Conservation (phyloP, 1,140 invertebrate species). For the Leucophenga varia region DNA sequence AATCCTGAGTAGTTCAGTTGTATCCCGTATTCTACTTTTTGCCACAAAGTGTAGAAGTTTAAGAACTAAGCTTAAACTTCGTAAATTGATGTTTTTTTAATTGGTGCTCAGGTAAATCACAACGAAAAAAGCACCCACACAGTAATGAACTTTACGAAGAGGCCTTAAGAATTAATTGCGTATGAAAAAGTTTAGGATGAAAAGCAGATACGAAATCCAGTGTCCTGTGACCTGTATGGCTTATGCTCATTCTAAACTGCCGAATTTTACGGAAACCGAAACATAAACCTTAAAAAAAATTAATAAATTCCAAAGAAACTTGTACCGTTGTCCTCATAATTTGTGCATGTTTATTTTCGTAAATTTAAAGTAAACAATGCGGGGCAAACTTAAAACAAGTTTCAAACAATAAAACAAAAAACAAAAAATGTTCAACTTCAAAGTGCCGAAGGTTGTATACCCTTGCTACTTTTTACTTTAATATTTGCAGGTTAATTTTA, state of each 20-base stretch:
- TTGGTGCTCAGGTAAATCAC: constrained; percentile 24
- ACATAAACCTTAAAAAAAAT: neutral
- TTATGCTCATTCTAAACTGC: constrained; percentile 2
- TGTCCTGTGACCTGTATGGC: constrained; percentile 1
- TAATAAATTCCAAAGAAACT: constrained; percentile 2
- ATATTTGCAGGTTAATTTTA: no score
- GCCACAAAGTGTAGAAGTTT: constrained; percentile 4
- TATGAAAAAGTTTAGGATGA: constrained; percentile 24
- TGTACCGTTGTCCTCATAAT: constrained; percentile 3
- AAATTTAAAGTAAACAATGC: constrained; percentile 46
- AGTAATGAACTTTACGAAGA: constrained; percentile 6
- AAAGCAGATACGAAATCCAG: constrained; percentile 11
- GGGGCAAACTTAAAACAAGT: constrained; percentile 2
- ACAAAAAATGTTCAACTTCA: constrained; percentile 1
- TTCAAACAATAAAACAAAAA: constrained; percentile 1
- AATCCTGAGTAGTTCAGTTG: constrained; percentile 14
- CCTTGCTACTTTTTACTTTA: no score
- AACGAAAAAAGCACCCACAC: neutral
- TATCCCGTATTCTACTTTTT: neutral
- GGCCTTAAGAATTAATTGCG: constrained; percentile 33
- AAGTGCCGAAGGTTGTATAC: no score
- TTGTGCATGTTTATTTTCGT: constrained; percentile 22
- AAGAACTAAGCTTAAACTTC: neutral
- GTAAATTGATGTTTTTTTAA: constrained; percentile 22
- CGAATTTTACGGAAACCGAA: constrained; percentile 3